A percentile compares a stretch with the other conserved stretches of the same genome.
phyloP scores from a whole-genome alignment of 1,140 invertebrate species.

The Eueides isabella region DNA sequence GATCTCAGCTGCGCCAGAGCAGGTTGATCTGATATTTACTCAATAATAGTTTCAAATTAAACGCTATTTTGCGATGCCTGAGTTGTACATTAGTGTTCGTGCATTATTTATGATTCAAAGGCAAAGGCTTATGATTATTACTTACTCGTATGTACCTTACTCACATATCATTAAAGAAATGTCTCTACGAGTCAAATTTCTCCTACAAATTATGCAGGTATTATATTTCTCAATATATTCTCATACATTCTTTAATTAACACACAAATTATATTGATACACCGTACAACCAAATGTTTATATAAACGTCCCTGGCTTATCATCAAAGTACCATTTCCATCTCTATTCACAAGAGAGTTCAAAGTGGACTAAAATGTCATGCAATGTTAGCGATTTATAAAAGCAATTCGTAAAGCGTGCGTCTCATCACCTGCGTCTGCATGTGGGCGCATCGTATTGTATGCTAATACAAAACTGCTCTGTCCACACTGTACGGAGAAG shows the following conservation, averaged over 20 bases:
- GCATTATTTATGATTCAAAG: constrained; percentile 3
- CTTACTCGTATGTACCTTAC: background rate
- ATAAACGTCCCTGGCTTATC: constrained; percentile 3
- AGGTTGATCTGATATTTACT: constrained; percentile 55
- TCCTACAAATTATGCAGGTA: no score
- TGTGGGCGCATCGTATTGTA: constrained; percentile 68
- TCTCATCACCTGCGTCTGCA: constrained; percentile 65
- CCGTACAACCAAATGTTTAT: background rate
- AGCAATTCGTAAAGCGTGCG: constrained; percentile 49
- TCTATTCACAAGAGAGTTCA: constrained; percentile 40
- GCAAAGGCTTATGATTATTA: background rate
- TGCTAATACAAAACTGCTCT: constrained; percentile 56
- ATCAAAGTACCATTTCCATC: constrained; percentile 4
- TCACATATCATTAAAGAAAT: no score
- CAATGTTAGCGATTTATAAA: constrained; percentile 50
- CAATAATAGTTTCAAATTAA: constrained; percentile 47
- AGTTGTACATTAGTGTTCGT: constrained; percentile 21
- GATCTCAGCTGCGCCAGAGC: constrained; percentile 48
- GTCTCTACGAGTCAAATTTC: no score
- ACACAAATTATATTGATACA: background rate
- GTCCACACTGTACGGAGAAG: constrained; percentile 51
- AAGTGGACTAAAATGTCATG: constrained; percentile 48
- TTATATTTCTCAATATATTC: no score
- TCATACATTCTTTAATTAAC: no score
- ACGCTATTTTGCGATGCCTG: constrained; percentile 36